Evolutionary conservation across 2,797 vertebrate genomes (phyloP).

Genomic region (Numenius phaeopus): DNA sequence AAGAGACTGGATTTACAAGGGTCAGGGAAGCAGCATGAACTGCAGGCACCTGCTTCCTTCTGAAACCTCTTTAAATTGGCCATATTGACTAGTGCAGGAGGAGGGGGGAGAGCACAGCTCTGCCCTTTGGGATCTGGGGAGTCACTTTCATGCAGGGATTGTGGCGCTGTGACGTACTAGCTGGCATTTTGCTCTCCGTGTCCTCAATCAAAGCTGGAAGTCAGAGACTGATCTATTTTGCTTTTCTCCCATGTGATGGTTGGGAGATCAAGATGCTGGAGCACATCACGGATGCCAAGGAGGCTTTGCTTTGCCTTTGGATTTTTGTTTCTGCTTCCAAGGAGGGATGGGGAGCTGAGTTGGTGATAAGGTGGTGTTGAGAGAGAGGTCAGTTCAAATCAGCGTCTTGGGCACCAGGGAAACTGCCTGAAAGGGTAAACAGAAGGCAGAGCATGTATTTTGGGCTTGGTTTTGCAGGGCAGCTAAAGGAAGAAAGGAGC

Average conservation of each 20-base stretch:
- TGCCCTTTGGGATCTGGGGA: neutral
- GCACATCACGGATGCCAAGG: neutral
- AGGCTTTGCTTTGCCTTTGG: neutral
- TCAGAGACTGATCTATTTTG: neutral
- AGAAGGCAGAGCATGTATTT: neutral
- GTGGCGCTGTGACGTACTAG: fast-evolving
- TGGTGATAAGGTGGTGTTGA: neutral
- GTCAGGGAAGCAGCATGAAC: constrained; percentile 46
- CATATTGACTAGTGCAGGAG: neutral
- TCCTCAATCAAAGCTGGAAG: neutral
- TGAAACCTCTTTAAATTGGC: constrained; percentile 5
- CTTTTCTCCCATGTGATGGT: neutral
- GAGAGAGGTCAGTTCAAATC: constrained; percentile 27
- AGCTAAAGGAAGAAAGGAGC: constrained; percentile 7
- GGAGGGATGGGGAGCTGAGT: neutral
- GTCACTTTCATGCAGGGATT: neutral
- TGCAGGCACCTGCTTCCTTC: constrained; percentile 26
- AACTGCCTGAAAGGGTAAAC: constrained; percentile 12
- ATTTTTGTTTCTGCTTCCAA: neutral
- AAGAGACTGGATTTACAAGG: constrained; percentile 72
- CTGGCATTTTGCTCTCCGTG: neutral
- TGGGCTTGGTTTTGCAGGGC: neutral
- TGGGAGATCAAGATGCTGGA: neutral
- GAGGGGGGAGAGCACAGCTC: neutral
- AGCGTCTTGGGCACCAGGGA: neutral